Evolutionary conservation across 2,797 vertebrate genomes (phyloP), one percentile per base, ranked within the genome.

Genomic region (Danionella dracula): DNA sequence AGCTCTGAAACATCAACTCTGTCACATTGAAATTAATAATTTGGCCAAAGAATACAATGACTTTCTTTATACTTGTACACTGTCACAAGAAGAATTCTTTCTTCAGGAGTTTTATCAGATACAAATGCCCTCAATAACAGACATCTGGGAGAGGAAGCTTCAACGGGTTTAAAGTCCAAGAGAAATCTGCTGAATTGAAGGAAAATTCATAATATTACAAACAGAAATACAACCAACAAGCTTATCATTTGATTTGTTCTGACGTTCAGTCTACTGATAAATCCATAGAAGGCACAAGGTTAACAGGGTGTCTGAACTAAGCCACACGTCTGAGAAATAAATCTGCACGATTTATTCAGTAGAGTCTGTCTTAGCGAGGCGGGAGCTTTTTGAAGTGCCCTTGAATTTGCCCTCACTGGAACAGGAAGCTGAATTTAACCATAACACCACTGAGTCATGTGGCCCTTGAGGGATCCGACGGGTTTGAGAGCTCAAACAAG

Each of bases 21-120:
- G 66, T 79, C 72, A 78, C 45, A 63, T 45, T 75, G 75, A 79
- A 79, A 66, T 74, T 66, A 78, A 79, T 57, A 62, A 72, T 82
- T 81, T 78, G 70, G 49, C 19, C 58, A 53, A 13, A 35, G 62
- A 80, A 82, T 79, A 74, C 8, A 68, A 82, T 3, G 23, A 3
- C 23, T 3, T 27, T n/a, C n/a, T n/a, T n/a, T n/a, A n/a, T n/a
- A n/a, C n/a, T n/a, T n/a, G n/a, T n/a, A n/a, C n/a, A n/a, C n/a
- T n/a, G n/a, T 27, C 23, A 70, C 60, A 73, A 70, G 57, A 53
- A 34, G 29, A n/a, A 34, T 34, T 60, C 16, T 62, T 37, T 44
- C 32, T 23, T 57, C 2, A 6, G 12, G 60, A 44, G 65, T 16
- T 31, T 8, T 9, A 60, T 37, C 19, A 21, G 41, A 27, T 34